Percentiles rank a stretch among this genome's conserved stretches.
phyloP scores from a whole-genome alignment of 2,888 invertebrate species.

The Aradus depressus region DNA sequence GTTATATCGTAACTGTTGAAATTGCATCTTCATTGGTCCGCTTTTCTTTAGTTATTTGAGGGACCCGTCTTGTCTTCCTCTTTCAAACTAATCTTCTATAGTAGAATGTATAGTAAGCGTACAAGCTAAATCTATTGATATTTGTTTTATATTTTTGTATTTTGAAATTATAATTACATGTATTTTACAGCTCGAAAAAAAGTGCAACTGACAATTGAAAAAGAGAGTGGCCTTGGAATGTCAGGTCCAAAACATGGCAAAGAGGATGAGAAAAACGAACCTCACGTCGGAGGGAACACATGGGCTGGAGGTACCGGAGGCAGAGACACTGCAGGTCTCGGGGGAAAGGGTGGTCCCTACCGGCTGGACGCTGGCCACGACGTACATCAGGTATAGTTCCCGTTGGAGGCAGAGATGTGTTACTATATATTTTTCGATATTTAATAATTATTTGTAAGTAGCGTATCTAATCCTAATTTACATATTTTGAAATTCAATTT shows the following conservation, averaged over 20 bases:
- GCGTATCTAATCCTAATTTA: too few species aligned
- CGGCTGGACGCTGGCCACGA: slow-evolving; percentile 85
- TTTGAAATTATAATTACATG: too few species aligned
- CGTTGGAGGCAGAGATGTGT: too few species aligned
- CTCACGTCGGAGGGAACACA: slow-evolving; percentile 91
- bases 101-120: too few species aligned
- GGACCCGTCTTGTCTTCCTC: too few species aligned
- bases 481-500: background rate
- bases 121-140: too few species aligned
- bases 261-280: slow-evolving; percentile 75
- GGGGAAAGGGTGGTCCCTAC: slow-evolving; percentile 93
- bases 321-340: slow-evolving; percentile 87
- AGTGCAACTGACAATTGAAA: slow-evolving; percentile 62
- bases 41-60: too few species aligned
- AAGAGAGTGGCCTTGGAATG: slow-evolving; percentile 53
- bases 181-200: slow-evolving; percentile 39
- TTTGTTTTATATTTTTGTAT: background rate
- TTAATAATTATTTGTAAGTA: too few species aligned
- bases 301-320: slow-evolving; percentile 94
- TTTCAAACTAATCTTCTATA: too few species aligned
- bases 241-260: slow-evolving; percentile 85
- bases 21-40: too few species aligned
- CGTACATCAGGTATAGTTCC: slow-evolving; percentile 81
- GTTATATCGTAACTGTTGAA: too few species aligned
- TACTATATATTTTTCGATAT: background rate